Percentiles rank a stretch among this genome's conserved stretches.
phyloP scores from a whole-genome alignment of 2,888 invertebrate genomes.

The Euspilapteryx auroguttella region DNA sequence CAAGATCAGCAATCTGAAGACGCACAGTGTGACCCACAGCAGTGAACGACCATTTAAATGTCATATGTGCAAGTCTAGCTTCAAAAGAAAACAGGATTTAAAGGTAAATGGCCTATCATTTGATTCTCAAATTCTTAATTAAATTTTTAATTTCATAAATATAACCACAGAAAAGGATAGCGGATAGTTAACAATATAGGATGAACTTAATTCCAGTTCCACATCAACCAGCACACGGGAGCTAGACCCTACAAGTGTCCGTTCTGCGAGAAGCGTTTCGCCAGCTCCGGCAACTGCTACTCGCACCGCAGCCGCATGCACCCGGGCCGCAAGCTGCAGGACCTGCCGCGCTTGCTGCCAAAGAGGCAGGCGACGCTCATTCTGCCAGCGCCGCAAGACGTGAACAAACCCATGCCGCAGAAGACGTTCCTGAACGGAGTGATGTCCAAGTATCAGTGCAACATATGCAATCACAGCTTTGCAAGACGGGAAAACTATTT shows the following conservation, averaged over 20 bases:
- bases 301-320: slow-evolving; percentile 75
- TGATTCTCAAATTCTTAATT: no score
- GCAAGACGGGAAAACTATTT: slow-evolving; percentile 32
- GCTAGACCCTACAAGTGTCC: slow-evolving; percentile 73
- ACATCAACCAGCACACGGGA: slow-evolving; percentile 76
- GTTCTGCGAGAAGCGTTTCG: slow-evolving; percentile 71
- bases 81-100: slow-evolving; percentile 74
- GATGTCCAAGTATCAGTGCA: slow-evolving; percentile 30
- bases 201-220: slow-evolving; percentile 65
- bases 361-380: neutral
- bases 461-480: slow-evolving; percentile 31
- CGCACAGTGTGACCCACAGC: slow-evolving; percentile 72
- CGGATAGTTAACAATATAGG: no score
- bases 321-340: slow-evolving; percentile 44
- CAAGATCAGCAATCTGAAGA: slow-evolving; percentile 66
- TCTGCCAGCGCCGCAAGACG: no score
- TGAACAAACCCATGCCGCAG: no score
- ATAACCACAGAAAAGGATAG: no score
- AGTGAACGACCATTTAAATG: slow-evolving; percentile 70
- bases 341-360: slow-evolving; percentile 8
- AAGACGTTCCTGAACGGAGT: no score
- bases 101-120: no score
- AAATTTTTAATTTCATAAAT: no score
- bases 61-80: slow-evolving; percentile 69
- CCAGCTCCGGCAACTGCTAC: slow-evolving; percentile 74